Evolutionary conservation across 2,797 vertebrate species (phyloP).

Genomic region (Oryzias sinensis): DNA sequence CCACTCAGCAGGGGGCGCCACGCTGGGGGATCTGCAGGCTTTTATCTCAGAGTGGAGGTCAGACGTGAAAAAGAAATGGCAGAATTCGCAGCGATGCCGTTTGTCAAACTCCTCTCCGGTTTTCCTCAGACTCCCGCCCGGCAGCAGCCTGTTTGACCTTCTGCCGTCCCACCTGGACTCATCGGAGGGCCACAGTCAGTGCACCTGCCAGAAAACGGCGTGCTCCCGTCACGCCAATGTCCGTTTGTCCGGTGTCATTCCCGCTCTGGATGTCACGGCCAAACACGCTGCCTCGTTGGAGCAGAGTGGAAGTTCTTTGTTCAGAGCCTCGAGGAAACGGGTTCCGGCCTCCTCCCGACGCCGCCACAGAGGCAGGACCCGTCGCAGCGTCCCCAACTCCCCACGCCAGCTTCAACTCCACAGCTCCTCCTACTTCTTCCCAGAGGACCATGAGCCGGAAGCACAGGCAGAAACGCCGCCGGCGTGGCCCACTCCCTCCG

Average conservation of each 20-base stretch:
- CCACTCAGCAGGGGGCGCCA: conserved; percentile 71
- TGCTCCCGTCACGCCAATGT: conserved; percentile 73
- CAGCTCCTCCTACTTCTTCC: conserved; percentile 84
- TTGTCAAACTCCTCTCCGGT: not conserved
- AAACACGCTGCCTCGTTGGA: conserved; percentile 76
- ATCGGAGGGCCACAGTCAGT: conserved; percentile 66
- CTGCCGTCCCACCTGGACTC: conserved; percentile 53
- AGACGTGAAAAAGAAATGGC: not conserved
- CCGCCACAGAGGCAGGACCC: conserved; percentile 57
- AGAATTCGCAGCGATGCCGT: too few relatives aligned
- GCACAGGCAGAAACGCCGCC: conserved; percentile 48
- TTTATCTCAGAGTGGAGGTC: conserved; percentile 87
- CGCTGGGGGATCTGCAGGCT: conserved; percentile 43
- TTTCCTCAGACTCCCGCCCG: conserved; percentile 67
- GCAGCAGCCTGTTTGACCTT: conserved; percentile 85
- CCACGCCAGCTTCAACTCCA: conserved; percentile 73
- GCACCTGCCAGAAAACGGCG: conserved; percentile 70
- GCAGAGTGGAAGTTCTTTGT: not conserved
- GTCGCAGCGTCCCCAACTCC: conserved; percentile 67
- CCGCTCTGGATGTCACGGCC: conserved; percentile 81
- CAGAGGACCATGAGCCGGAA: conserved; percentile 81
- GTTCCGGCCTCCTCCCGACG: conserved; percentile 19
- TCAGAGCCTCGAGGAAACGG: conserved; percentile 19
- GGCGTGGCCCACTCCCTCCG: conserved; percentile 83
- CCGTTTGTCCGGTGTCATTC: conserved; percentile 78